phyloP scores from a whole-genome alignment of 92 coral and sea anemone genomes.

The Ricordea florida region DNA sequence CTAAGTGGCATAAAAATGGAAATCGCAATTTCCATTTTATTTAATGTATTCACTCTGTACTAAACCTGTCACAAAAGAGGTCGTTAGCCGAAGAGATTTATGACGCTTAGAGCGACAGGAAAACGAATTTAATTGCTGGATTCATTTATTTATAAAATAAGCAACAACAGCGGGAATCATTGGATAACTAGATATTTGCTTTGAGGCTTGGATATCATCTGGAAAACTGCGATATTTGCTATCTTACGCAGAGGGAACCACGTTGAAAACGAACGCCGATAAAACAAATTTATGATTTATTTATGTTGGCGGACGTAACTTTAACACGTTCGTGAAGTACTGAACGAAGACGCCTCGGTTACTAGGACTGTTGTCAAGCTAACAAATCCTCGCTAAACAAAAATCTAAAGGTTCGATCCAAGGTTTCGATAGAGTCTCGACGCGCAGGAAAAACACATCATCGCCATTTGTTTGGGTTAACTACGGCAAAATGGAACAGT shows the following conservation, averaged over 20 bases:
- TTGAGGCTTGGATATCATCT: background rate
- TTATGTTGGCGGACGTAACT: background rate
- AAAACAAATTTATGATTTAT: background rate
- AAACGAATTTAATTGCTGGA: background rate
- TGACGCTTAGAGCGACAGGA: background rate
- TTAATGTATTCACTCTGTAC: background rate
- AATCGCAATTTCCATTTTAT: no score
- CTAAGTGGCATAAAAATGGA: no score
- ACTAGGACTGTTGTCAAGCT: constrained; percentile 34
- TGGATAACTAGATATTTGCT: background rate
- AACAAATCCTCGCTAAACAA: background rate
- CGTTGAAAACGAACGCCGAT: background rate
- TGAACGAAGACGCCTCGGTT: constrained; percentile 1
- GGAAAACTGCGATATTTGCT: background rate
- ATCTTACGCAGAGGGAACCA: background rate
- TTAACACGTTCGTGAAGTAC: constrained; percentile 7
- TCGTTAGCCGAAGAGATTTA: no score
- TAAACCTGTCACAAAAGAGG: background rate
- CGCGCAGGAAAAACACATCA: background rate
- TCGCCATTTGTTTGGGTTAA: background rate
- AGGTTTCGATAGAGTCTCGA: background rate
- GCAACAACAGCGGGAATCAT: background rate
- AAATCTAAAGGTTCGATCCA: background rate
- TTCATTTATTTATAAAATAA: background rate
- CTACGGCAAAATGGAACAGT: constrained; percentile 58